Percentiles rank a stretch among this genome's conserved stretches.
Evolutionary conservation across 2,888 invertebrate genomes (phyloP).

Genomic region (Diaprepes abbreviatus): DNA sequence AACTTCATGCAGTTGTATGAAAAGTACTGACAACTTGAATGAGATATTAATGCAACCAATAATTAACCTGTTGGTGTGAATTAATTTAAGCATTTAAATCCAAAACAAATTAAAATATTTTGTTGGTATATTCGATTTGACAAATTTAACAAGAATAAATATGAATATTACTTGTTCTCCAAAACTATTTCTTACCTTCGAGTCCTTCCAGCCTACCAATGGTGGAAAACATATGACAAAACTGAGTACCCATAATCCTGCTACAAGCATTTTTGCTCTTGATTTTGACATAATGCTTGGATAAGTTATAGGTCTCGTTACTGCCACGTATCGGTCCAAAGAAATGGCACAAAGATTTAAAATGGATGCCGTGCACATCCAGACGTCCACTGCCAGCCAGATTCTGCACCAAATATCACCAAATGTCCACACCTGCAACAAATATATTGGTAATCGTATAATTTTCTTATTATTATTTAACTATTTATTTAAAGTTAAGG

Average conservation of each 20-base stretch:
- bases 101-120: too few species aligned
- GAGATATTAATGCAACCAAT: too few species aligned
- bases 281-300: slow-evolving; percentile 91
- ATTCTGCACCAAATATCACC: slow-evolving; percentile 96
- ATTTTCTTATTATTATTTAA: too few species aligned
- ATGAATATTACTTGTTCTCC: too few species aligned
- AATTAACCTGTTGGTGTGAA: too few species aligned
- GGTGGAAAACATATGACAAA: slow-evolving; percentile 98
- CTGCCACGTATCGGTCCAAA: slow-evolving; percentile 95
- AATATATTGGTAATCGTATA: too few species aligned
- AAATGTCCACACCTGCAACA: slow-evolving; percentile 92
- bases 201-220: slow-evolving; percentile 92
- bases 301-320: slow-evolving; percentile 95
- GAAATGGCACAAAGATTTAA: slow-evolving; percentile 96
- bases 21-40: too few species aligned
- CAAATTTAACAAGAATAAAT: too few species aligned
- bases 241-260: slow-evolving; percentile 94
- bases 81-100: too few species aligned
- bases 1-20: too few species aligned
- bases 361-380: slow-evolving; percentile 99
- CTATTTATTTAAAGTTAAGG: too few species aligned
- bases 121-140: too few species aligned
- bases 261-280: slow-evolving; percentile 88
- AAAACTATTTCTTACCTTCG: slow-evolving; percentile 74
- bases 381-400: slow-evolving; percentile 97